Evolutionary conservation across 2,113 vertebrate species (phyloP).

Genomic region (Hiodon alosoides): DNA sequence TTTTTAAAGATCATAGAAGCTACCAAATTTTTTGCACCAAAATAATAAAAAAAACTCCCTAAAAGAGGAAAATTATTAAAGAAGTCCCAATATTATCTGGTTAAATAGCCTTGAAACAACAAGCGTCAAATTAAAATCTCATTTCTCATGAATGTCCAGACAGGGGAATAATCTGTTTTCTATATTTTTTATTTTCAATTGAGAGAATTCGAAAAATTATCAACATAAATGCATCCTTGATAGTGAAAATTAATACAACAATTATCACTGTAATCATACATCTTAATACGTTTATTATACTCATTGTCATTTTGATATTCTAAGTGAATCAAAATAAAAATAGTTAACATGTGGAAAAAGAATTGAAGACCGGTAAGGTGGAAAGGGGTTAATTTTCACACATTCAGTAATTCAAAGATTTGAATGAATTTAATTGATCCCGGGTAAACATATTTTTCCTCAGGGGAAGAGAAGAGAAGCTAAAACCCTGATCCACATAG

Average conservation of each 20-base stretch:
- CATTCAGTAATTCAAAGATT: too few species aligned
- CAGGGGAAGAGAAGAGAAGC: neutral
- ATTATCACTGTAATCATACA: constrained; percentile 14
- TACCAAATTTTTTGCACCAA: neutral
- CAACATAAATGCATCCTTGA: constrained; percentile 48
- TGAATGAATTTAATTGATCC: neutral
- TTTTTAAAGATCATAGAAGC: too few species aligned
- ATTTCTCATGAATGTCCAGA: neutral
- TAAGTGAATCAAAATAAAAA: constrained; percentile 46
- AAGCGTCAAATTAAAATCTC: neutral
- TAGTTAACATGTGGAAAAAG: constrained; percentile 34
- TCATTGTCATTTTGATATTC: constrained; percentile 34
- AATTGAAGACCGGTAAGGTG: constrained; percentile 24
- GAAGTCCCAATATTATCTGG: neutral
- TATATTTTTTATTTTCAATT: constrained; percentile 55
- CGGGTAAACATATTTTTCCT: neutral
- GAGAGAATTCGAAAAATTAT: constrained; percentile 50
- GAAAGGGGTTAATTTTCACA: neutral
- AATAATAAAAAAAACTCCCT: neutral
- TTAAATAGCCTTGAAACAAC: neutral
- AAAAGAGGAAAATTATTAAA: too few species aligned
- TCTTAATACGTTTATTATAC: constrained; percentile 44
- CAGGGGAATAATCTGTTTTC: constrained; percentile 15
- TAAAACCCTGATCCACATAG: neutral
- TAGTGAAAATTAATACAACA: constrained; percentile 37